phyloP scores from a whole-genome alignment of 2,797 vertebrate species.

The Poecilia wingei region DNA sequence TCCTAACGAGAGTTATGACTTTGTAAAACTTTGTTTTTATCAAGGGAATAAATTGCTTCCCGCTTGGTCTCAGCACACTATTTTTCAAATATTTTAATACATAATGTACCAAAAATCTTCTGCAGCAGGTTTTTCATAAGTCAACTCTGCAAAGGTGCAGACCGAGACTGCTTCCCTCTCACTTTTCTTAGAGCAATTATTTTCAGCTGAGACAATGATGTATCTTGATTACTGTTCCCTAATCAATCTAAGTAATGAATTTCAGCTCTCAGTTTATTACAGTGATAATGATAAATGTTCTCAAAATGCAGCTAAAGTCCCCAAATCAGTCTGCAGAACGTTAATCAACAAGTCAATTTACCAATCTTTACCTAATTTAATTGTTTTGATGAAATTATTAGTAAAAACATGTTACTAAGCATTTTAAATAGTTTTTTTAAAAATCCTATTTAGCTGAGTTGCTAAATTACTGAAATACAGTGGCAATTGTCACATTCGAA shows the following conservation, averaged over 20 bases:
- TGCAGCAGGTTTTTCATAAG: not conserved
- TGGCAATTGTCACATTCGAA: not conserved
- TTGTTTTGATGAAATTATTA: not conserved
- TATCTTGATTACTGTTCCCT: not conserved
- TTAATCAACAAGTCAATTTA: not conserved
- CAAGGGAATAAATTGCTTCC: not conserved
- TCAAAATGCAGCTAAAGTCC: not conserved
- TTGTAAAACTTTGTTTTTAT: not conserved
- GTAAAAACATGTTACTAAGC: not conserved
- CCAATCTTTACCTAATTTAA: not conserved
- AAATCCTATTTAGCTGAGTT: not conserved
- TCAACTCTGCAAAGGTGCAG: not conserved
- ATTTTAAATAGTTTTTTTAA: not conserved
- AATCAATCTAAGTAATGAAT: slow-evolving; percentile 3
- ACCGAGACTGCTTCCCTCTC: not conserved
- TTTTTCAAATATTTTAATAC: not conserved
- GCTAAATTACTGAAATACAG: not conserved
- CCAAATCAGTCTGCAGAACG: not conserved
- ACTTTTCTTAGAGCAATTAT: not conserved
- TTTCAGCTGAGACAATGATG: not conserved
- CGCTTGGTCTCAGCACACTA: not conserved
- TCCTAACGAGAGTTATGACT: not conserved
- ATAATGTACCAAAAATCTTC: not conserved
- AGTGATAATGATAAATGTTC: slow-evolving; percentile 4
- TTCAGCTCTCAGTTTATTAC: slow-evolving; percentile 1